phyloP scores from a whole-genome alignment of 1,140 invertebrate genomes.

The Scylla paramamosain region DNA sequence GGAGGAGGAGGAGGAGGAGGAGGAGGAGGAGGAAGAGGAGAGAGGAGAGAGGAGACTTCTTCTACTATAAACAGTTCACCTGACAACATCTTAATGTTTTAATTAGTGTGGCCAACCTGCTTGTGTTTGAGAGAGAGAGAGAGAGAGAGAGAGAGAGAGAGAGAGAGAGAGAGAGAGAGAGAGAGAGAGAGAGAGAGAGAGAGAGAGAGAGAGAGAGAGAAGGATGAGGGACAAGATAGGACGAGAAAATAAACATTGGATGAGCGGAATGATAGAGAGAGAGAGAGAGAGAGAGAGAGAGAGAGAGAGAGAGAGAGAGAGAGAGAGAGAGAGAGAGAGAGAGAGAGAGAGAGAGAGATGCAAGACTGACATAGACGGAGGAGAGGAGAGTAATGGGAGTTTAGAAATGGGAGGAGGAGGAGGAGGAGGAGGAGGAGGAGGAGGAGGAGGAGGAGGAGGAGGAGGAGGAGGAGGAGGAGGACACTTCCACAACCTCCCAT shows the following conservation, averaged over 20 bases:
- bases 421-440: background rate
- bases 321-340: background rate
- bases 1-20: background rate
- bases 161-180: slow-evolving; percentile 39
- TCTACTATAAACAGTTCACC: slow-evolving; percentile 38
- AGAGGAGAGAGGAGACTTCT: background rate
- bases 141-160: background rate
- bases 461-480: background rate
- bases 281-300: background rate
- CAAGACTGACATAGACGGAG: background rate
- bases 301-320: background rate
- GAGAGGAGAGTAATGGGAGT: too few species aligned
- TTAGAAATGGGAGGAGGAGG: background rate
- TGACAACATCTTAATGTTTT: slow-evolving; percentile 54
- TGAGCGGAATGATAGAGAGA: background rate
- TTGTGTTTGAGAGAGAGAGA: background rate
- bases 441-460: background rate
- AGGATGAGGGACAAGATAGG: background rate
- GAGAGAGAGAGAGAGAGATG: background rate
- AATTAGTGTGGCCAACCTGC: slow-evolving; percentile 17
- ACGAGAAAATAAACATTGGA: background rate
- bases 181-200: background rate
- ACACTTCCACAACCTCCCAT: too few species aligned
- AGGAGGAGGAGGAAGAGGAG: slow-evolving; percentile 1
- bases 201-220: slow-evolving; percentile 2